Percentiles rank a stretch among this genome's conserved stretches.
Conservation (phyloP, 2,797 vertebrate species). For the Neomorphus geoffroyi region DNA sequence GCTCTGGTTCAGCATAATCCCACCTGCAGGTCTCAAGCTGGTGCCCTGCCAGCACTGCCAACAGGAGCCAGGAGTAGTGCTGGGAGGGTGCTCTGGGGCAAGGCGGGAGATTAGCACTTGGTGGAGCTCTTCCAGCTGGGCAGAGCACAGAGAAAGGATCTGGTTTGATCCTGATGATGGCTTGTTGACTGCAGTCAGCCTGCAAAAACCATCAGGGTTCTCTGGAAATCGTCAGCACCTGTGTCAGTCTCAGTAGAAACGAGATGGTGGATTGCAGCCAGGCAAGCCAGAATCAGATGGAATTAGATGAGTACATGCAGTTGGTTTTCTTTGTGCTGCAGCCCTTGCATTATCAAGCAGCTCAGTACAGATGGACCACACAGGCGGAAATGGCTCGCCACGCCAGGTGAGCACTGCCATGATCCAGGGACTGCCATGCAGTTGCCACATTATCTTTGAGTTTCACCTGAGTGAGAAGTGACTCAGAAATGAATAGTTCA, state of each 20-base stretch:
- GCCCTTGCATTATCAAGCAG: not conserved
- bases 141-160: not conserved
- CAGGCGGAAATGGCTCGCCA: accelerated
- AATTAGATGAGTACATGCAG: not conserved
- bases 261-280: not conserved
- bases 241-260: not conserved
- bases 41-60: not conserved
- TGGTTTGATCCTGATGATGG: accelerated
- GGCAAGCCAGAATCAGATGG: not conserved
- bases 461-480: not conserved
- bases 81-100: not conserved
- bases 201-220: not conserved
- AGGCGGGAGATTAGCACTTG: accelerated
- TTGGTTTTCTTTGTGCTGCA: not conserved
- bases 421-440: not conserved
- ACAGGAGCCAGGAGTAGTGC: not conserved
- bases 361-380: not conserved
- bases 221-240: not conserved
- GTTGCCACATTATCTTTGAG: not conserved
- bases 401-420: not conserved
- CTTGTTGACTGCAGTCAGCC: not conserved
- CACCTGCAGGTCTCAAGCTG: not conserved
- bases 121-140: not conserved
- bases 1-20: not conserved
- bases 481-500: not conserved